Percentiles rank a stretch among this genome's conserved stretches.
phyloP scores from a whole-genome alignment of 2,113 vertebrate genomes.

The Numenius arquata region DNA sequence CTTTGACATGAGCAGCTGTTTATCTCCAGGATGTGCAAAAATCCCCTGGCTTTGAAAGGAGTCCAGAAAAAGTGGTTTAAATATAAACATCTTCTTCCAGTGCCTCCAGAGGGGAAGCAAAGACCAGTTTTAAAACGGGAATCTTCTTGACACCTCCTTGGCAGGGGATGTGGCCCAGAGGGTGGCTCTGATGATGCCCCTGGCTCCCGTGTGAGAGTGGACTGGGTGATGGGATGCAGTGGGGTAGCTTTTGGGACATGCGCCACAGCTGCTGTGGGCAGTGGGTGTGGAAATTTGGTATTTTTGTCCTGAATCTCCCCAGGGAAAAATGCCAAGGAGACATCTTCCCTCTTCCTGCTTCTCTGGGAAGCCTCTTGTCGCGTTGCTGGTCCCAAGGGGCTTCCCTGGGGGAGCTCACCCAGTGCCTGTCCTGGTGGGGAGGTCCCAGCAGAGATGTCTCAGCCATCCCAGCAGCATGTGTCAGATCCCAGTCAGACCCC shows the following conservation, averaged over 20 bases:
- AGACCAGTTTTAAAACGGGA: accelerated
- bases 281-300: neutral
- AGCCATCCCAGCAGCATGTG: neutral
- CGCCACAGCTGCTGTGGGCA: accelerated
- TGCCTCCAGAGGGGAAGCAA: neutral
- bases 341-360: accelerated
- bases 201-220: accelerated
- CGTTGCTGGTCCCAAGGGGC: neutral
- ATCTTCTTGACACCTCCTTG: neutral
- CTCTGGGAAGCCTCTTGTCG: neutral
- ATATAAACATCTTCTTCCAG: neutral
- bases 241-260: accelerated
- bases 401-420: accelerated
- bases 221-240: accelerated
- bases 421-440: accelerated
- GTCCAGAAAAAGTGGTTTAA: neutral
- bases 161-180: neutral
- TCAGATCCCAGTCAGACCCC: neutral
- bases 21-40: neutral
- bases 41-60: neutral
- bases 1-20: neutral
- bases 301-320: neutral
- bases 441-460: neutral
- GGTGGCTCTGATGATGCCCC: neutral
- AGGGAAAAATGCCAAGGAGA: neutral